Conservation (phyloP, 2,888 invertebrate species). For the Tachystola acroxantha region DNA sequence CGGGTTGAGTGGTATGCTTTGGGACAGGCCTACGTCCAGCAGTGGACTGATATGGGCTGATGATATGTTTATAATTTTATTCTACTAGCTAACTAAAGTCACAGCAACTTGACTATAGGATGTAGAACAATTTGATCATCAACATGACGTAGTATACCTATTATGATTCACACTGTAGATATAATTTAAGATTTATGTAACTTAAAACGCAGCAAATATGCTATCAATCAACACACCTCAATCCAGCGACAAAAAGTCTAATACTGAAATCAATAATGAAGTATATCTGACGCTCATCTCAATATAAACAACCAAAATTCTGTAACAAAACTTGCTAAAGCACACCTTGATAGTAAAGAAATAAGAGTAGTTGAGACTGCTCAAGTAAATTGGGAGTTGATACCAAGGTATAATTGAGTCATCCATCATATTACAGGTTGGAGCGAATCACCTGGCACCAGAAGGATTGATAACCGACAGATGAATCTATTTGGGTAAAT, state of each 20-base stretch:
- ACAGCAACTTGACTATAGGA: too few species aligned
- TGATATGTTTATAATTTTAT: too few species aligned
- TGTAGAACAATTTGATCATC: too few species aligned
- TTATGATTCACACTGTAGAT: too few species aligned
- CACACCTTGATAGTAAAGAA: constrained; percentile 5
- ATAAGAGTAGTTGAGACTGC: constrained; percentile 2
- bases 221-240: constrained; percentile 12
- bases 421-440: constrained; percentile 26
- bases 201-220: not conserved
- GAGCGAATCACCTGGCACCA: constrained; percentile 18
- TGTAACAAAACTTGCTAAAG: constrained; percentile 12
- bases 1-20: too few species aligned
- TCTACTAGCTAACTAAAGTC: too few species aligned
- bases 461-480: constrained; percentile 27
- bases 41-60: too few species aligned
- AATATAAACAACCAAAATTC: constrained; percentile 2
- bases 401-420: constrained; percentile 28
- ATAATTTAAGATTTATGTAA: too few species aligned
- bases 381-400: constrained; percentile 13
- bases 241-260: constrained; percentile 21
- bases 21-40: too few species aligned
- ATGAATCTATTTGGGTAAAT: constrained; percentile 12
- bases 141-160: too few species aligned
- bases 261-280: constrained; percentile 24
- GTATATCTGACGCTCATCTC: constrained; percentile 15